Percentiles rank a stretch among this genome's conserved stretches.
Evolutionary conservation across 2,797 vertebrate genomes (phyloP).

Genomic region (Mus spretus): DNA sequence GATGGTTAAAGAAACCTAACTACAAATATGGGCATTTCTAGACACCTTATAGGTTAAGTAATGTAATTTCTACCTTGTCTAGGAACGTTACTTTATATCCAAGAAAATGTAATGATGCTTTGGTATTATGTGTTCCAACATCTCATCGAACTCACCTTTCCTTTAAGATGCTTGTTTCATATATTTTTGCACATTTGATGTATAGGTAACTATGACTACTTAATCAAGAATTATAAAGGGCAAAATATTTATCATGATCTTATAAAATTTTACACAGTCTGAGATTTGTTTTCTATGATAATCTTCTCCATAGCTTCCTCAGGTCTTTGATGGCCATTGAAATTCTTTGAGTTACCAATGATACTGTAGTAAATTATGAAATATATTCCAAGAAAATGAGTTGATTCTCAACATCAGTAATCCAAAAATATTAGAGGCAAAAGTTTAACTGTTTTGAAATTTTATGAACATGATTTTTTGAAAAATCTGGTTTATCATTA

Average conservation of each 20-base stretch:
- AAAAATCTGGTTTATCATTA: not conserved
- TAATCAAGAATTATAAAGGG: conserved; percentile 33
- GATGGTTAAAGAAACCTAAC: not conserved
- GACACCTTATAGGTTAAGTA: not conserved
- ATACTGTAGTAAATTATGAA: not conserved
- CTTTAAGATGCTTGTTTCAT: conserved; percentile 40
- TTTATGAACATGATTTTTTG: not conserved
- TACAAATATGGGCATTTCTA: not conserved
- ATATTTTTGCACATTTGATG: not conserved
- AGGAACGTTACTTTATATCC: conserved; percentile 18
- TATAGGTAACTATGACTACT: conserved; percentile 17
- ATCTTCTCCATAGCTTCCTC: not conserved
- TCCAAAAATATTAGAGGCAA: conserved; percentile 10
- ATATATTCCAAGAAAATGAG: conserved; percentile 35
- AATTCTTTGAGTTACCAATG: not conserved
- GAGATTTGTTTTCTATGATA: conserved; percentile 9
- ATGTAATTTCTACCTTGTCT: conserved; percentile 17
- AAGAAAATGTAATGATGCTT: conserved; percentile 6
- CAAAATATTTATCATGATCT: conserved; percentile 19
- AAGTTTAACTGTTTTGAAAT: conserved; percentile 40
- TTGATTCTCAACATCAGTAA: conserved; percentile 24
- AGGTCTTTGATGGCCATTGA: not conserved
- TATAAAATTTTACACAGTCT: conserved; percentile 7
- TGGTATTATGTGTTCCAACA: conserved; percentile 41
- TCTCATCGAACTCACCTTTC: conserved; percentile 57